Conservation (phyloP, 2,797 vertebrate genomes). For the Argentina silus region DNA sequence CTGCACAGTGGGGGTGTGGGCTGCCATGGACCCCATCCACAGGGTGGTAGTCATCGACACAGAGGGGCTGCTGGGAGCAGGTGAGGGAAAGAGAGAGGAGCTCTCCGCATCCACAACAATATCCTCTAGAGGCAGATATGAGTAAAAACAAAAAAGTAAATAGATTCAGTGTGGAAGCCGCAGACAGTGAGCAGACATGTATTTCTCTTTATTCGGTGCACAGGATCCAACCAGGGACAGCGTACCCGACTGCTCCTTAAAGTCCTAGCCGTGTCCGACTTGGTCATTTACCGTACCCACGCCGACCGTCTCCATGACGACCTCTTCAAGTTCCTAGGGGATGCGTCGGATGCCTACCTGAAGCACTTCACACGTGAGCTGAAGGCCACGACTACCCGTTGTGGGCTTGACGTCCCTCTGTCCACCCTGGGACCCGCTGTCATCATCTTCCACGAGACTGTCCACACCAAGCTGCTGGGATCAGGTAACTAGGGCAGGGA, state of each 20-base stretch:
- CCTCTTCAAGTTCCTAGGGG: slow-evolving; percentile 98
- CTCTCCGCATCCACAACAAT: neutral
- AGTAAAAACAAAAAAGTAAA: neutral
- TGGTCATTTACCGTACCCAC: slow-evolving; percentile 96
- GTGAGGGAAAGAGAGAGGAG: slow-evolving; percentile 40
- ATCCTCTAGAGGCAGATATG: neutral
- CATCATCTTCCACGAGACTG: slow-evolving; percentile 98
- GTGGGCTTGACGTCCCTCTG: slow-evolving; percentile 94
- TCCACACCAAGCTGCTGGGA: slow-evolving; percentile 95
- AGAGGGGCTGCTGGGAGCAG: slow-evolving; percentile 92
- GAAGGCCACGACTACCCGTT: slow-evolving; percentile 95
- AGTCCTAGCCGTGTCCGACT: slow-evolving; percentile 95
- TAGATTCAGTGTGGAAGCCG: neutral
- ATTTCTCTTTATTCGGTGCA: neutral
- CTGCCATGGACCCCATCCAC: slow-evolving; percentile 92
- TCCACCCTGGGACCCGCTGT: slow-evolving; percentile 96
- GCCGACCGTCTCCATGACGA: slow-evolving; percentile 97
- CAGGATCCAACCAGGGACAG: slow-evolving; percentile 93
- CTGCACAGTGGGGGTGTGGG: slow-evolving; percentile 97
- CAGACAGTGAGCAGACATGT: neutral
- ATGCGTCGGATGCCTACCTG: slow-evolving; percentile 97
- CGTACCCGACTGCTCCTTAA: slow-evolving; percentile 95
- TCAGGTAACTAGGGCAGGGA: slow-evolving; percentile 83
- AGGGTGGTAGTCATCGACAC: slow-evolving; percentile 95
- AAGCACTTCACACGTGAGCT: slow-evolving; percentile 97